A percentile compares a stretch with the other conserved stretches of the same genome.
Conservation (phyloP, 2,888 invertebrate species). For the Melikaiella ostensackeni region DNA sequence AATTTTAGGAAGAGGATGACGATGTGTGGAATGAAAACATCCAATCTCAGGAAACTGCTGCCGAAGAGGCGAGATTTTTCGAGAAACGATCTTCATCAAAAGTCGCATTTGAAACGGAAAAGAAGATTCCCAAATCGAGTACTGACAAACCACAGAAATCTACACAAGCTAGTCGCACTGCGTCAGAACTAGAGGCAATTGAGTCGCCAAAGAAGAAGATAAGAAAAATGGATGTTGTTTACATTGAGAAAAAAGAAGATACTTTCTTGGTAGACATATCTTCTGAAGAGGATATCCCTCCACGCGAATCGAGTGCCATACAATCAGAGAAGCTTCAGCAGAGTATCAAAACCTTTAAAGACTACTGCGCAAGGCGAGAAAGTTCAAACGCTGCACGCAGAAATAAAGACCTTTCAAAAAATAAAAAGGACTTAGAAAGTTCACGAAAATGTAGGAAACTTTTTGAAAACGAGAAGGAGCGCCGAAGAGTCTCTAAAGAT, state of each 20-base stretch:
- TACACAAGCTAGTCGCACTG: neutral
- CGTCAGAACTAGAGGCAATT: neutral
- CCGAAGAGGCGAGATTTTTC: neutral
- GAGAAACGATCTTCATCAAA: neutral
- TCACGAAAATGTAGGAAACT: neutral
- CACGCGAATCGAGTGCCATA: neutral
- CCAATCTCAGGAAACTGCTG: slow-evolving; percentile 31
- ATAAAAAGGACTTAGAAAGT: neutral
- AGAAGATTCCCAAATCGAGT: neutral
- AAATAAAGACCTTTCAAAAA: neutral
- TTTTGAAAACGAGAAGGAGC: neutral
- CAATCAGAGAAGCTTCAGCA: neutral
- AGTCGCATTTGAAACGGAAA: neutral
- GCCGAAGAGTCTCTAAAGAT: neutral
- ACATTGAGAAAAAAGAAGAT: neutral
- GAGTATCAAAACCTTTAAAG: neutral
- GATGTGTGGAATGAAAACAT: slow-evolving; percentile 27
- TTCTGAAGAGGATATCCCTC: neutral
- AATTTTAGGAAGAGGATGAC: slow-evolving; percentile 22
- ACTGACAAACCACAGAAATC: neutral
- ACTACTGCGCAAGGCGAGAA: neutral
- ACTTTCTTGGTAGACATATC: neutral
- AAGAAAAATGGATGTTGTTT: neutral
- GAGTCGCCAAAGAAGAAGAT: neutral
- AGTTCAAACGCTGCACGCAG: neutral